phyloP scores from a whole-genome alignment of 2,888 invertebrate species.

The Adineta ricciae region DNA sequence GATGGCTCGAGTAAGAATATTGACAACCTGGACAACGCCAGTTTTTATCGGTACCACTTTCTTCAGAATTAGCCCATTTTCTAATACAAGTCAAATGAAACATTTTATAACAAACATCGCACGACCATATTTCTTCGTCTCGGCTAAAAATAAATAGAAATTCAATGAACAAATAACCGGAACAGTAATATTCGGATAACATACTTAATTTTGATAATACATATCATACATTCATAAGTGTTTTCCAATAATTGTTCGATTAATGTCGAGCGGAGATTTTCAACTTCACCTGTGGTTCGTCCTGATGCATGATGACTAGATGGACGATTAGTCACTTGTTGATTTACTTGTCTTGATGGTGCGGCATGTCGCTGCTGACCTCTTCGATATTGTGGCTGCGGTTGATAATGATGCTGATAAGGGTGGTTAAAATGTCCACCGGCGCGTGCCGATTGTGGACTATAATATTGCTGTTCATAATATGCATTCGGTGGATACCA shows the following conservation, averaged over 20 bases:
- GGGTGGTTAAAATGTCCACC: neutral
- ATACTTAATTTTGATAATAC: constrained; percentile 66
- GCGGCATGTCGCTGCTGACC: neutral
- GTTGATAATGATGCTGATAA: neutral
- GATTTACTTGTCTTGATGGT: neutral
- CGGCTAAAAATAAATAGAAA: constrained; percentile 58
- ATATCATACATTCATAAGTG: constrained; percentile 80
- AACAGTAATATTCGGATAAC: no score
- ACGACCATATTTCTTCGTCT: constrained; percentile 76
- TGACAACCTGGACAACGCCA: constrained; percentile 97
- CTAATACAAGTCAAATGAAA: constrained; percentile 78
- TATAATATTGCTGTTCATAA: neutral
- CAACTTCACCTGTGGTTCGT: neutral
- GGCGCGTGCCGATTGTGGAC: neutral
- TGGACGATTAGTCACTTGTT: neutral
- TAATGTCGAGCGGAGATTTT: constrained; percentile 48
- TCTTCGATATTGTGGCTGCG: neutral
- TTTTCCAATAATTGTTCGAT: constrained; percentile 73
- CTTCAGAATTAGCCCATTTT: constrained; percentile 65
- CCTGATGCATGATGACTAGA: neutral
- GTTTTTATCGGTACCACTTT: constrained; percentile 52
- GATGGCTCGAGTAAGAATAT: constrained; percentile 62
- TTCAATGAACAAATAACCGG: no score
- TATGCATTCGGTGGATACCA: neutral
- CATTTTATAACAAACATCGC: constrained; percentile 78